Evolutionary conservation across 1,140 invertebrate genomes (phyloP), one percentile per base, ranked within the genome.

Genomic region (Pseudomyrmex cubaensis): DNA sequence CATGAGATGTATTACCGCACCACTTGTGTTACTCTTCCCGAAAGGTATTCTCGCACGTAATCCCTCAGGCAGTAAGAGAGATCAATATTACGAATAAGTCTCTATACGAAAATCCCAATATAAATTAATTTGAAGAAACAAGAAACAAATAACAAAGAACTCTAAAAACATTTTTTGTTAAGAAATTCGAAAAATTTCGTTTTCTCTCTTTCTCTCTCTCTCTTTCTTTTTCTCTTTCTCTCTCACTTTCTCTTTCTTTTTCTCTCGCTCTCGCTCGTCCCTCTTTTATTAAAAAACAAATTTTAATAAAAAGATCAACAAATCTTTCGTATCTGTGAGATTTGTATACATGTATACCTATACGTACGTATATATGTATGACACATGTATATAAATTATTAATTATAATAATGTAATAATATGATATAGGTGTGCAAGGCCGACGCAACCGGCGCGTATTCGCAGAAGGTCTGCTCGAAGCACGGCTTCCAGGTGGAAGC

Each of bases 361-460:
- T 7, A 7, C 35, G 5, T 35, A 35, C 5, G 35, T 35, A 35
- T 7, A 35, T 35, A 35, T 35, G 35, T 35, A 35, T 35, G 35
- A 35, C 35, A 7, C 35, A 35, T 35, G 5, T 35, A 35, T 35
- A 35, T 35, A n/a, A 54, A 8, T 9, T 52, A 66, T 15, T 44
- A 76, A 50, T 17, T 69, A 22, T 12, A 25, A 2, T 44, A 10
- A 70, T 48, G 9, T 57, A 10, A 17, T 35, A 46, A 57, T 46
- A 78, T 20, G 25, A 25, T 25, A 77, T 73, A 97, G 96, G 87
- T 97, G 13, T 96, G 97, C 70, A 97, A 97, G 92, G 96, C 96
- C 20, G 97, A 97, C 89, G 96, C 97, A 3, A 98, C 97, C 0
- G 97, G 97, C 20, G 94, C 96, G 0, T 98, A 95, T 88, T 97